A percentile compares a stretch with the other conserved stretches of the same genome.
Conservation (phyloP, 2,113 vertebrate species). For the Siniperca chuatsi region DNA sequence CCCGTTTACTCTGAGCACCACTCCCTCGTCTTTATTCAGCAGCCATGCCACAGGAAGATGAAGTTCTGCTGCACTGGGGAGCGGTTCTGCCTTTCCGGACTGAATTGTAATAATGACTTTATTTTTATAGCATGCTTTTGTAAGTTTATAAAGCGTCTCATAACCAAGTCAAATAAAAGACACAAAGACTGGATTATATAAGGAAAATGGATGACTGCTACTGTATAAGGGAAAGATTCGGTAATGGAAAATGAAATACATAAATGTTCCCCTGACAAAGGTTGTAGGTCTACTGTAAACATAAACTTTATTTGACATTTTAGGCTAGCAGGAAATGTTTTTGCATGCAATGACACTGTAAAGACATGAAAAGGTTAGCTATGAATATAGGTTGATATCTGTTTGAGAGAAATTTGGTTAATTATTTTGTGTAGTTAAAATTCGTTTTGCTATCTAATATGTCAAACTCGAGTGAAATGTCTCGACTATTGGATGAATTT, state of each 20-base stretch:
- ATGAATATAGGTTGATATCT: background rate
- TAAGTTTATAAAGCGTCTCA: background rate
- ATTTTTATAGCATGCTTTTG: slow-evolving; percentile 36
- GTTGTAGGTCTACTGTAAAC: background rate
- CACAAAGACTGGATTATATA: slow-evolving; percentile 7
- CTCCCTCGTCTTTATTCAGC: slow-evolving; percentile 37
- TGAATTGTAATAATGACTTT: slow-evolving; percentile 17
- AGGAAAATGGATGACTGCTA: background rate
- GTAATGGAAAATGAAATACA: background rate
- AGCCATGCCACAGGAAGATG: slow-evolving; percentile 11
- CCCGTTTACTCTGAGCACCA: slow-evolving; percentile 14
- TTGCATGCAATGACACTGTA: background rate
- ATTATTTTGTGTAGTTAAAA: too few species aligned
- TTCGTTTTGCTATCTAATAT: too few species aligned
- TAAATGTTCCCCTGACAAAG: background rate
- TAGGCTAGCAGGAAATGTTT: background rate
- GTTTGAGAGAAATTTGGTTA: too few species aligned
- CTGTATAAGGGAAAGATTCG: background rate
- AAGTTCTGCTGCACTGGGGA: slow-evolving; percentile 32
- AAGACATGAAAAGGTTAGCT: background rate
- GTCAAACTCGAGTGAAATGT: too few species aligned
- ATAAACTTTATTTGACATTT: background rate
- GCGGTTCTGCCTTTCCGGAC: slow-evolving; percentile 26
- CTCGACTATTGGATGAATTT: too few species aligned
- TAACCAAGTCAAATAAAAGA: slow-evolving; percentile 21